Evolutionary conservation across 2,797 vertebrate genomes (phyloP), one percentile per base, ranked within the genome.

Genomic region (Intellagama lesueurii): DNA sequence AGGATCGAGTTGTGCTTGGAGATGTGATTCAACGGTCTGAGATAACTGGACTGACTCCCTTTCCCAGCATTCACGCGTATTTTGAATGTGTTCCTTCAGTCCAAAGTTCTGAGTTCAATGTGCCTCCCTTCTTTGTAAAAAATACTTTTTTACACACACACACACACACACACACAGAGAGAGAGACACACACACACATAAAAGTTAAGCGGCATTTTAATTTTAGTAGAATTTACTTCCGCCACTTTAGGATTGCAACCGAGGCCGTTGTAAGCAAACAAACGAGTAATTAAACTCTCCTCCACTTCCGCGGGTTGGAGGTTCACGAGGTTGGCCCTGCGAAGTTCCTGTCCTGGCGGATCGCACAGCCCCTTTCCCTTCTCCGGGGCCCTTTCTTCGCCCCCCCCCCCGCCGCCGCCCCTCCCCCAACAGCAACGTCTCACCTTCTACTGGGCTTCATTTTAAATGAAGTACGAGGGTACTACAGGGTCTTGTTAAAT

Each of bases 401-500:
- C 2, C 4, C 28, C 8, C 40, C 19, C 26, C 1, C 6, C 60
- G 1, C 3, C 2, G 2, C 35, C 7, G 22, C 52, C 75, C n/a
- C 8, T 69, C 69, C 11, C 9, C 9, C 56, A 4, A 11, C 44
- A 73, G 24, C 28, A 9, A 76, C 44, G 47, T 94, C 92, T 94
- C 84, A 85, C 88, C 90, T 92, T 93, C 92, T 84, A 95, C 80
- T 86, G 75, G 72, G 75, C 47, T 88, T 88, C 86, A 93, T 92
- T 90, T 82, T 89, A 85, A 87, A 88, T 0, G 83, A 26, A 91
- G 85, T 5, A 35, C 92, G 90, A 69, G 90, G 91, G 64, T 92
- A 92, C 87, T 90, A 2, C 88, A 88, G 81, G 81, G 87, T 95
- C 93, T 94, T 90, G 94, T 83, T 91, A 91, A 92, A 97, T 96